phyloP scores from a whole-genome alignment of 2,113 vertebrate genomes.

The Lutjanus erythropterus region DNA sequence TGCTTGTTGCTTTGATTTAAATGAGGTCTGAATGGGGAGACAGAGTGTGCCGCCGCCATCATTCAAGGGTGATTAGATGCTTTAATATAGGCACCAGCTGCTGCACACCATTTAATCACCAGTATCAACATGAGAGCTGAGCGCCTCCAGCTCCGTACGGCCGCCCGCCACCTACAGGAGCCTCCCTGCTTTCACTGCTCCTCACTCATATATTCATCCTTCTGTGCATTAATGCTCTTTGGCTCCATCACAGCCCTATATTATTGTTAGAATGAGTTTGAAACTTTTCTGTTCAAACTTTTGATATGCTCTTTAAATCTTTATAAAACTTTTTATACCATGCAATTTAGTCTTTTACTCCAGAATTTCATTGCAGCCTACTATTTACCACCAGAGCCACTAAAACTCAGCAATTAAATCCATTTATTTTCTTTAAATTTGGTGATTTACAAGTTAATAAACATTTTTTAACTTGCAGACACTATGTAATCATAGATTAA shows the following conservation, averaged over 20 bases:
- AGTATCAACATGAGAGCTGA: slow-evolving; percentile 32
- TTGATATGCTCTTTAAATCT: neutral
- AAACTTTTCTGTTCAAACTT: neutral
- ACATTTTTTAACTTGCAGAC: neutral
- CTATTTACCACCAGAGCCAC: neutral
- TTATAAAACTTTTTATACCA: neutral
- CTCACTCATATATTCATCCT: neutral
- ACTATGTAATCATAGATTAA: too few species aligned
- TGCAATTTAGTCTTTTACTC: neutral
- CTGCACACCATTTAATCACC: slow-evolving; percentile 73
- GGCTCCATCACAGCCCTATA: neutral
- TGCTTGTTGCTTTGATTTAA: slow-evolving; percentile 68
- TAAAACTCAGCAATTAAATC: neutral
- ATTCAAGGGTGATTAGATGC: slow-evolving; percentile 76
- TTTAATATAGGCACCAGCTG: slow-evolving; percentile 77
- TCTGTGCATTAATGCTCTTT: neutral
- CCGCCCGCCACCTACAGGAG: slow-evolving; percentile 31
- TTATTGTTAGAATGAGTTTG: neutral
- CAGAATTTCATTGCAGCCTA: neutral
- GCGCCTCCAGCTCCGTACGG: slow-evolving; percentile 36
- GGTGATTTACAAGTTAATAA: neutral
- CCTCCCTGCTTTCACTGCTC: neutral
- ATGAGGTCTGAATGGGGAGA: slow-evolving; percentile 64
- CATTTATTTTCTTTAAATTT: too few species aligned
- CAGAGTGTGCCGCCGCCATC: slow-evolving; percentile 48